Evolutionary conservation across 2,888 invertebrate genomes (phyloP).

Genomic region (Tyria jacobaeae): DNA sequence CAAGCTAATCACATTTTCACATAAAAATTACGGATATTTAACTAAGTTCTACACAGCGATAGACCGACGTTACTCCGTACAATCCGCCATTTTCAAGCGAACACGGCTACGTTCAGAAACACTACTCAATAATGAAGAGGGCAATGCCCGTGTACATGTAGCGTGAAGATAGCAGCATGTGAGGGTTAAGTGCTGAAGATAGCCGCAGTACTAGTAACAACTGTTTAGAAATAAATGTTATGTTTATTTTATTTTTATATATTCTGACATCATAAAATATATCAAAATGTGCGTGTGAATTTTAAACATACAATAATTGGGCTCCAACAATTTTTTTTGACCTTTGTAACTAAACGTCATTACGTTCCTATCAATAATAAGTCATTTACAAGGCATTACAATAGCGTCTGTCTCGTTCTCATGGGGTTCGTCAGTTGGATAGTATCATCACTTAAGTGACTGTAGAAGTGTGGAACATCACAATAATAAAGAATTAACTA

Average conservation of each 20-base stretch:
- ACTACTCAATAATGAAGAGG: constrained; percentile 80
- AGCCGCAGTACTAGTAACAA: constrained; percentile 46
- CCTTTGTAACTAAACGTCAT: neutral
- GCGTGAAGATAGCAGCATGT: constrained; percentile 55
- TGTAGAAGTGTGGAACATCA: too few relatives aligned
- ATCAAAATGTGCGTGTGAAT: neutral
- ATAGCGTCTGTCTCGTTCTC: too few relatives aligned
- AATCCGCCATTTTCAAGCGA: constrained; percentile 79
- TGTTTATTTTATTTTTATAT: too few relatives aligned
- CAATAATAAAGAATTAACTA: too few relatives aligned
- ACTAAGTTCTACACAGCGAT: constrained; percentile 57
- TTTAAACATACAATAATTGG: neutral
- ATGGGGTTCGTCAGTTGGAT: too few relatives aligned
- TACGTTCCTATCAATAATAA: too few relatives aligned
- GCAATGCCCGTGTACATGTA: constrained; percentile 76
- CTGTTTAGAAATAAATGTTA: constrained; percentile 3
- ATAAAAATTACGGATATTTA: constrained; percentile 70
- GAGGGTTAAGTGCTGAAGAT: constrained; percentile 52
- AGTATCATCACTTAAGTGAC: too few relatives aligned
- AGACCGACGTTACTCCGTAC: constrained; percentile 53
- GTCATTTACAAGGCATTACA: too few relatives aligned
- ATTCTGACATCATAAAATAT: neutral
- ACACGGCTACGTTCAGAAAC: constrained; percentile 75
- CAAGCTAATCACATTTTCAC: constrained; percentile 85
- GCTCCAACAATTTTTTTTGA: neutral